Percentiles rank a stretch among this genome's conserved stretches.
These are phyloP conservation scores for Acleris holmiana DNA, from an alignment of 2,888 invertebrate species.

Conservation along the genomic window DNA sequence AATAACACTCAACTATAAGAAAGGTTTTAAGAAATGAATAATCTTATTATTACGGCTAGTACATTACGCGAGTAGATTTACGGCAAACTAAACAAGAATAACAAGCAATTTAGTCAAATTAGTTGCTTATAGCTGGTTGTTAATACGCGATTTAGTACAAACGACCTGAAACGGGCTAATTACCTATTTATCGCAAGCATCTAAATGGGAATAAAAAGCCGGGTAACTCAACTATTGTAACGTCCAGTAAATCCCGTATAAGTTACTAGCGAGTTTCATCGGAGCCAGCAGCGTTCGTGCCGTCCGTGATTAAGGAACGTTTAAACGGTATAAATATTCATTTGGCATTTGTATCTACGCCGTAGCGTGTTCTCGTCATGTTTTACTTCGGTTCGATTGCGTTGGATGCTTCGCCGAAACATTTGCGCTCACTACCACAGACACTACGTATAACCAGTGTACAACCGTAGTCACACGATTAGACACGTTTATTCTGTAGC, in stretches of 20 bases:
- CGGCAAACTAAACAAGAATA: background rate
- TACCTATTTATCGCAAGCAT: conserved; percentile 17
- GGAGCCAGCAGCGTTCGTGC: conserved; percentile 57
- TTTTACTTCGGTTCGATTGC: conserved; percentile 43
- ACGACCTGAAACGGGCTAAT: conserved; percentile 14
- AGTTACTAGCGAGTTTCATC: conserved; percentile 43
- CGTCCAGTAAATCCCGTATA: conserved; percentile 36
- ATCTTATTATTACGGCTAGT: no score
- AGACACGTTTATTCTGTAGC: no score
- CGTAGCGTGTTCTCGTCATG: conserved; percentile 60
- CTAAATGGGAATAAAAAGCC: conserved; percentile 18
- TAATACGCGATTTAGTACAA: conserved; percentile 22
- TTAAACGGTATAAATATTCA: conserved; percentile 78
- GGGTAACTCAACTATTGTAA: conserved; percentile 7
- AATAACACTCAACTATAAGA: no score
- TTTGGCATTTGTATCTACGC: conserved; percentile 58
- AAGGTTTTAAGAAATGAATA: no score
- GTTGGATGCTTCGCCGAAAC: conserved; percentile 11
- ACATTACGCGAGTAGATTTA: background rate
- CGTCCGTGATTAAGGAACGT: conserved; percentile 73
- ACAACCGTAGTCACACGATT: no score
- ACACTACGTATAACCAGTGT: background rate
- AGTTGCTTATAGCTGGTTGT: conserved; percentile 16
- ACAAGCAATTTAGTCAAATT: conserved; percentile 16
- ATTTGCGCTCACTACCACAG: no score